Base-by-base conservation (phyloP, 2,797 vertebrate genomes). In the Myripristis jacobus region DNA sequence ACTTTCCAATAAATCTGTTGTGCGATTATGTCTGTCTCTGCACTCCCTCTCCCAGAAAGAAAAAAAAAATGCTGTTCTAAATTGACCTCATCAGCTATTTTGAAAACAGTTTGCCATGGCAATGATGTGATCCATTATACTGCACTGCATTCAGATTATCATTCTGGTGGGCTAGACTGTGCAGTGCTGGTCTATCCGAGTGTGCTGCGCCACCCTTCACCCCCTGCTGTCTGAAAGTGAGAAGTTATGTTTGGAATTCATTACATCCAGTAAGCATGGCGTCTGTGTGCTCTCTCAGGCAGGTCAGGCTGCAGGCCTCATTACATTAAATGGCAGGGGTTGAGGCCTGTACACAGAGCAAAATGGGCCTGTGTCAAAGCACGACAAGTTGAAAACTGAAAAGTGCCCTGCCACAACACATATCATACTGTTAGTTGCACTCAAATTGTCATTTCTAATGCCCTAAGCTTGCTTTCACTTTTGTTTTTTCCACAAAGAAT, bases 191-290 rank as follows among this genome's bases (percentile, higher is more conserved):
- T 16, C 43, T 44, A 13, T 44, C 18, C 43, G 6, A 10, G 19
- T 52, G 65, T 16, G 56, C 7, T 34, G 47, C 8, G 3, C 3
- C 64, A 50, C 22, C 38, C 70, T 27, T 54, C 50, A 19, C 44
- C 57, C 2, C 24, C 15, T 11, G 21, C 41, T 53, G 61, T 38
- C 21, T 56, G 44, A 15, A 80, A 73, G 67, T 66, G 57, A 70
- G 67, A 70, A 75, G 72, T 65, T 60, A 70, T 77, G 77, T 73
- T 59, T 63, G 56, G 48, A 57, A 48, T 75, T 54, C 48, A 52
- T 75, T 48, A n/a, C 56, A 57, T 18, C 50, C 31, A 19, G 53
- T 61, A 43, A 41, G 66, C 53, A 53, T 41, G 34, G 22, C 72
- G 67, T 29, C 38, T 13, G 60, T 7, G 16, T 36, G 44, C 50